Conservation (phyloP, 2,888 invertebrate genomes). For the Ptychoptera contaminata region DNA sequence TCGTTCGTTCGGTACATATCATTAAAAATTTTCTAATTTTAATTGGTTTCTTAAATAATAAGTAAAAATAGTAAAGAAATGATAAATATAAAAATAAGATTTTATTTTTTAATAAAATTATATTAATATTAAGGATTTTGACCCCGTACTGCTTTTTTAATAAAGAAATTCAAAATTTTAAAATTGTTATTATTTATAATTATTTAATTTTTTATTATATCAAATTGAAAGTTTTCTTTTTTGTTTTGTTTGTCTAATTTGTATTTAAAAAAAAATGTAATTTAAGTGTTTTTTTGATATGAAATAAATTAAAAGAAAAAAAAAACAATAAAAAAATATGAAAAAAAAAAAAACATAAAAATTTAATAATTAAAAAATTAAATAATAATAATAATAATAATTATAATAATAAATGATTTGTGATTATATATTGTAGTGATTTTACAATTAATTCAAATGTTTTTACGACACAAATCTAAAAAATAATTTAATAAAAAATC, state of each 20-base stretch:
- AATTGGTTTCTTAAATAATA: neutral
- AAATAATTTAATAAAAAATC: neutral
- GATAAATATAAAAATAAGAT: neutral
- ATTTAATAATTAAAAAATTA: neutral
- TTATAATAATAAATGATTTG: neutral
- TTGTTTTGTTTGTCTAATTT: no score
- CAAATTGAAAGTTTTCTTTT: no score
- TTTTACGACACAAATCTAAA: neutral
- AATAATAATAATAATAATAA: neutral
- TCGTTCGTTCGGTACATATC: no score
- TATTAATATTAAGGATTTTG: slow-evolving; percentile 7
- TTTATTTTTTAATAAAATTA: neutral
- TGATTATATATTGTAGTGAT: no score
- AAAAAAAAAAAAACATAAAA: neutral
- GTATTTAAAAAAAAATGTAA: no score
- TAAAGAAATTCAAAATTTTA: neutral
- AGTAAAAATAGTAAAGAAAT: neutral
- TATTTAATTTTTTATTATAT: no score
- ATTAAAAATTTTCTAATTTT: neutral
- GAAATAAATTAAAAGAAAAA: no score
- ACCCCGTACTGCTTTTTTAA: slow-evolving; percentile 12
- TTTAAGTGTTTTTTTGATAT: no score
- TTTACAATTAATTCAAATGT: neutral
- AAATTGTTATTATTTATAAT: no score
- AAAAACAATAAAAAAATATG: neutral